Evolutionary conservation across 2,113 vertebrate species (phyloP).

Genomic region (Anthoscopus minutus): DNA sequence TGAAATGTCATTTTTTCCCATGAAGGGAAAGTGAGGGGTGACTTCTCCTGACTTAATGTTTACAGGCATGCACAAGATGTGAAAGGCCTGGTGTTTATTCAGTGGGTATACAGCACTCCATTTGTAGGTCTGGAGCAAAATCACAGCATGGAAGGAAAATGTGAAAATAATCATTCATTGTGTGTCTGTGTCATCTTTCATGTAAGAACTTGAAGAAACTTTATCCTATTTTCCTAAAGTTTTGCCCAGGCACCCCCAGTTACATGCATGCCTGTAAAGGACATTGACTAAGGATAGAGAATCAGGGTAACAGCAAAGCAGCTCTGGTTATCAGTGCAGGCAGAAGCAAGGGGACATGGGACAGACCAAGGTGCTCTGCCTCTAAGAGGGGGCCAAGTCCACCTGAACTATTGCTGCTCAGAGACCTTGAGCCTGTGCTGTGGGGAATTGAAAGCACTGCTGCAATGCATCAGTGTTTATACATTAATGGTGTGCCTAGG

Average conservation of each 20-base stretch:
- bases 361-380: background rate
- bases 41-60: background rate
- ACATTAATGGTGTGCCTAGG: background rate
- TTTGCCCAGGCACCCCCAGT: background rate
- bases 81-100: background rate
- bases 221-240: background rate
- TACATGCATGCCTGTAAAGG: background rate
- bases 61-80: background rate
- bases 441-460: background rate
- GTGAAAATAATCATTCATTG: background rate
- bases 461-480: background rate
- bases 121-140: background rate
- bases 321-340: background rate
- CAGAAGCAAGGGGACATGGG: background rate
- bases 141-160: background rate
- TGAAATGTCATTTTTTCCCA: background rate
- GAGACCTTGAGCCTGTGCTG: accelerated
- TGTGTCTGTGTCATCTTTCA: background rate
- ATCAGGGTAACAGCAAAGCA: background rate
- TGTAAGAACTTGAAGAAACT: background rate
- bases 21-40: background rate
- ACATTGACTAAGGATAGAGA: background rate
- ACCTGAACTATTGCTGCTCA: background rate
- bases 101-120: background rate
- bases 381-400: background rate